Percentiles rank a stretch among this genome's conserved stretches.
Conservation (phyloP, 2,797 vertebrate species). For the Pitangus sulphuratus region DNA sequence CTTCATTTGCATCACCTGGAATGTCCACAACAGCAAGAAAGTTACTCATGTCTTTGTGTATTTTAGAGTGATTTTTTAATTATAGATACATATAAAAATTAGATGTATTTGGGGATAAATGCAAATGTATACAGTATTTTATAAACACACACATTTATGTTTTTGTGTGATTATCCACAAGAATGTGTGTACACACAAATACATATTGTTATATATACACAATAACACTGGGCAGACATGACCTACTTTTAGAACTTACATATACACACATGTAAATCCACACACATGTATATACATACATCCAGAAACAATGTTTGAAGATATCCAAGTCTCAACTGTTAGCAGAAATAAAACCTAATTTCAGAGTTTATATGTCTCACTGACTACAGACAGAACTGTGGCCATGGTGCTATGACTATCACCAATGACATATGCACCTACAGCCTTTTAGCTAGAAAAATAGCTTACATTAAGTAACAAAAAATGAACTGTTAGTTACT, state of each 20-base stretch:
- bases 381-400: neutral
- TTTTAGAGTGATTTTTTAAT: neutral
- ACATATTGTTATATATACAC: neutral
- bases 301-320: neutral
- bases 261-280: neutral
- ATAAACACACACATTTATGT: neutral
- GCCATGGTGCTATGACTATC: neutral
- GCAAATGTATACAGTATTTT: neutral
- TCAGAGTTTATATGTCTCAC: neutral
- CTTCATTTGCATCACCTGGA: slow-evolving; percentile 98
- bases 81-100: neutral
- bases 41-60: neutral
- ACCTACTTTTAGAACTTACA: neutral
- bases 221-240: neutral
- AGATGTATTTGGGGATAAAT: neutral
- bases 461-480: neutral
- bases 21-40: neutral
- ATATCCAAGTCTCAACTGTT: neutral
- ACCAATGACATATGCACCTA: neutral
- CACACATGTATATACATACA: neutral
- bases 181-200: neutral
- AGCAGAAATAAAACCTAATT: neutral
- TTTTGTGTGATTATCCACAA: neutral
- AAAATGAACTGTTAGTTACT: neutral
- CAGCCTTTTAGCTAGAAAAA: neutral